Conservation (phyloP, 2,113 vertebrate genomes). For the Rhabdornis inornatus region DNA sequence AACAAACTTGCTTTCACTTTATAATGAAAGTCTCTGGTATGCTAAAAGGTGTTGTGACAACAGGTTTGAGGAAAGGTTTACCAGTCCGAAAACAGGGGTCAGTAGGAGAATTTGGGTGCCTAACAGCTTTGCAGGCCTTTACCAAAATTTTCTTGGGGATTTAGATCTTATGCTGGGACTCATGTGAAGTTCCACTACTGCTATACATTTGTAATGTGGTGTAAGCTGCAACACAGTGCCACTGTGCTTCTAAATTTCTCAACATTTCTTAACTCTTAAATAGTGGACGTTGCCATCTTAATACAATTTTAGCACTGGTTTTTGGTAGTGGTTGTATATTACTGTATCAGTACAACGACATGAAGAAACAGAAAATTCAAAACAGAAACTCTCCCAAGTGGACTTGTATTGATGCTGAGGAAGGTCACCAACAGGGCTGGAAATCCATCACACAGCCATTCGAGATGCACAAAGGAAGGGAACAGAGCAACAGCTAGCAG, state of each 20-base stretch:
- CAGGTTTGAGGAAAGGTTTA: background rate
- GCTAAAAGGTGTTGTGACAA: background rate
- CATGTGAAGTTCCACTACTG: background rate
- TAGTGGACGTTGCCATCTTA: background rate
- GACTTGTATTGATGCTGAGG: background rate
- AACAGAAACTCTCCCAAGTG: background rate
- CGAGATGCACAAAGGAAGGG: background rate
- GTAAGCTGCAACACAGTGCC: rapidly evolving
- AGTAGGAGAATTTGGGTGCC: background rate
- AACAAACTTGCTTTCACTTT: background rate
- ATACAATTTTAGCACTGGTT: background rate
- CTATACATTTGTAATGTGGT: background rate
- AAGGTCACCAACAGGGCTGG: background rate
- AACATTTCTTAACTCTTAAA: background rate
- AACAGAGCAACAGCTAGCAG: background rate
- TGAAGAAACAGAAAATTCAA: background rate
- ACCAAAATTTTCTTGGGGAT: background rate
- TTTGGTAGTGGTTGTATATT: background rate
- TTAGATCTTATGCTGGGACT: background rate
- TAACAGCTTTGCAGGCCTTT: background rate
- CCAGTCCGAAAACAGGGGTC: background rate
- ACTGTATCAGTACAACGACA: background rate
- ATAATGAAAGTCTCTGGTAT: background rate
- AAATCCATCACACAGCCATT: background rate
- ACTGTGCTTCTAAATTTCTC: background rate